phyloP scores from a whole-genome alignment of 1,140 invertebrate species.

The Drosophila micromelanica region DNA sequence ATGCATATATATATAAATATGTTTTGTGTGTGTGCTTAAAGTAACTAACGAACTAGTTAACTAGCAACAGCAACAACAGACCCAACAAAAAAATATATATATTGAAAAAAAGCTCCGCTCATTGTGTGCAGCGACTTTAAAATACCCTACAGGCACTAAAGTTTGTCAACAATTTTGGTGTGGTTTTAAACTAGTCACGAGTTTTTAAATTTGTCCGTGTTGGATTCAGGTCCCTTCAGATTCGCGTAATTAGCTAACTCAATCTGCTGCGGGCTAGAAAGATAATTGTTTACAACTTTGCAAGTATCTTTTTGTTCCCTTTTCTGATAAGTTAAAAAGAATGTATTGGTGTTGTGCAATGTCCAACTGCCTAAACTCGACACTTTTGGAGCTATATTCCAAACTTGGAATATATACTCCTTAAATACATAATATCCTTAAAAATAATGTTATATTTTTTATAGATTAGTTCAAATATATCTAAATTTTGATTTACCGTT shows the following conservation, averaged over 20 bases:
- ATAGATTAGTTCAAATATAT: too few species aligned
- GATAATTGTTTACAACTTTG: too few species aligned
- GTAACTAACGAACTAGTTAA: conserved; percentile 74
- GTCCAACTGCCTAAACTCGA: too few species aligned
- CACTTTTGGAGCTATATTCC: too few species aligned
- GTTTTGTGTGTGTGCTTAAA: conserved; percentile 30
- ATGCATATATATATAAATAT: conserved; percentile 1
- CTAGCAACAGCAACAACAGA: conserved; percentile 30
- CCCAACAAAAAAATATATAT: conserved; percentile 25
- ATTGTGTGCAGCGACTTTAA: conserved; percentile 36
- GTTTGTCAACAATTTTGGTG: neutral
- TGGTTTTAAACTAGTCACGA: neutral
- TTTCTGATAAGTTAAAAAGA: too few species aligned
- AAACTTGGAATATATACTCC: too few species aligned
- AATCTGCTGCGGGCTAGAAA: neutral
- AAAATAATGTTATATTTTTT: too few species aligned
- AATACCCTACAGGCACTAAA: conserved; percentile 17
- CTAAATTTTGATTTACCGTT: too few species aligned
- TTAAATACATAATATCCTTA: too few species aligned
- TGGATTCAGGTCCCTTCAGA: neutral
- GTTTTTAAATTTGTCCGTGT: neutral
- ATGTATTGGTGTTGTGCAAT: too few species aligned
- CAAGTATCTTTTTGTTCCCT: too few species aligned
- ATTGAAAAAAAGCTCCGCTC: conserved; percentile 27
- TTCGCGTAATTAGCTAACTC: neutral